Base-by-base conservation (phyloP, 2,113 vertebrate genomes). In the Drymodes brunneopygia region DNA sequence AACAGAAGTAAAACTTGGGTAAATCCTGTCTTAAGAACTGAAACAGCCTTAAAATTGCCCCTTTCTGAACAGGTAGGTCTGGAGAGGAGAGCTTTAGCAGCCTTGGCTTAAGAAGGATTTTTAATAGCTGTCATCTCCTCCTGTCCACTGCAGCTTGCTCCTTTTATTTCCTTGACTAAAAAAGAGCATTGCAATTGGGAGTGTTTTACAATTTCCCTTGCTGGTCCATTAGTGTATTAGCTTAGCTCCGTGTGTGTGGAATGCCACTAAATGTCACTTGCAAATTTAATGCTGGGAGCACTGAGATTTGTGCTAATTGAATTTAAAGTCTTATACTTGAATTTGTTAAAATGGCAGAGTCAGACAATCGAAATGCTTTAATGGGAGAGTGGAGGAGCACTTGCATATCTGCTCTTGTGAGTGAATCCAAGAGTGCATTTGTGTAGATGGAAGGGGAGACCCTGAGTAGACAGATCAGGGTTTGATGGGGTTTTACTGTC, bases 171-270 rank as follows among this genome's bases (percentile, higher is more conserved):
- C 74, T 78, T 61, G 47, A 44, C 29, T 81, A 3, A 86, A 84
- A 70, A 62, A 45, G 54, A 69, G 48, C 58, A 17, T 47, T 3
- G 3, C 24, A 4, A 40, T 77, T 47, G 62, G 80, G 75, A 88
- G 24, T 21, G 42, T 57, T 47, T 58, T 47, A 53, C n/a, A 18
- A 23, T 90, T 86, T 93, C 60, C 45, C 24, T 77, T 60, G 50
- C 88, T 51, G 88, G 88, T 79, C 92, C 79, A 69, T 94, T 92
- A 92, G 86, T 66, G 86, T 83, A 48, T 94, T 88, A 94, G 86
- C 85, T 86, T 60, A 79, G 50, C 62, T 80, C 86, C 0, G 4
- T 70, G 35, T 57, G 75, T 73, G 42, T 58, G 80, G 79, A 93
- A 80, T 92, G 75, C 86, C 80, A 36, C 83, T 83, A 86, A 88